Evolutionary conservation across 2,888 invertebrate genomes (phyloP), one percentile per base, ranked within the genome.

Genomic region (Archips xylosteana): DNA sequence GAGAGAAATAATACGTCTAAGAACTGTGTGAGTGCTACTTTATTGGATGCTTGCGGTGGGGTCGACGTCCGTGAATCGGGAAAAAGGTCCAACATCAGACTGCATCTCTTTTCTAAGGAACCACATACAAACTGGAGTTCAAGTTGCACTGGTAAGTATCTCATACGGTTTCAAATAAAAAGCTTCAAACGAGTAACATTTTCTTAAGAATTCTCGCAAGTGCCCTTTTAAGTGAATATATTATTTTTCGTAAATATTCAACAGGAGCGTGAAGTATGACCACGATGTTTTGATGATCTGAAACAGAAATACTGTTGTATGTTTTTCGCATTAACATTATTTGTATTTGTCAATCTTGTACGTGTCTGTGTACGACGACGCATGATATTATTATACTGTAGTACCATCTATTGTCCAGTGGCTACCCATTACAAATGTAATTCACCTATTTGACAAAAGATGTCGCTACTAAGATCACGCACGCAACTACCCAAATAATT

Each of bases 241-340:
- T 47, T 63, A 39, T 51, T 67, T 63, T 13, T 23, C 84, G 76
- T 89, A 90, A 76, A 89, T 84, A 75, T 91, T 92, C 5, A 91
- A 80, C 2, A 92, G 82, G 10, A 92, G 79, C 5, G 91, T 91
- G 68, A 92, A 92, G 78, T 92, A 92, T 0, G 92, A 92, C 91
- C 92, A 92, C 13, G 92, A 82, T 0, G 91, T 87, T 78, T 90
- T 92, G 57, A 92, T 87, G 39, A 86, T 85, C 86, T 87, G 85
- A 23, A 61, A 82, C 82, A 54, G 45, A 47, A 63, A 45, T 6
- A 12, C 47, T 32, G 39, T 39, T 39, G 39, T 4, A 39, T 6
- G 23, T 23, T 23, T 23, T 23, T 36, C 5, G 5, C 5, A 5
- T 36, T 36, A 36, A 3, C 5, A 23, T 23, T 23, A 23, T 23